These are phyloP conservation scores for Ischnus inquisitorius DNA, from an alignment of 2,888 invertebrate genomes.

Conservation along the genomic window DNA sequence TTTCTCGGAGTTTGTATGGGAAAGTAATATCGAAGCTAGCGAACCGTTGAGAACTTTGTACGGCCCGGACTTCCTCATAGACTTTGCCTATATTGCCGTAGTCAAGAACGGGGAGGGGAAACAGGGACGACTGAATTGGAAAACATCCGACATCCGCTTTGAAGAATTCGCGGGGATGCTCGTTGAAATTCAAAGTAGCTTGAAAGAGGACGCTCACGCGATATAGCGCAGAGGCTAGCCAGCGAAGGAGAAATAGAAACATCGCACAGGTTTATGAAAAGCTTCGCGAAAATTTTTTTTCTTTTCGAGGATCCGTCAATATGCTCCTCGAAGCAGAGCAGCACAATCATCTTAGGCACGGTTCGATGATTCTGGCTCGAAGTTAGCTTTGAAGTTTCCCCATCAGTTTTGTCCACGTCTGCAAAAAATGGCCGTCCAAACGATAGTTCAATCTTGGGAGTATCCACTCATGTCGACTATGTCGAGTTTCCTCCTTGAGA, in stretches of 20 bases:
- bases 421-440: background rate
- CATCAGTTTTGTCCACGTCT: slow-evolving; percentile 6
- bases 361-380: slow-evolving; percentile 42
- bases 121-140: slow-evolving; percentile 41
- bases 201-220: slow-evolving; percentile 26
- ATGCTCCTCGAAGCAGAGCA: slow-evolving; percentile 14
- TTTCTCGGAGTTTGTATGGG: slow-evolving; percentile 13
- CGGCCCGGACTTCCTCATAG: slow-evolving; percentile 28
- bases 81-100: slow-evolving; percentile 42
- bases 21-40: slow-evolving; percentile 63
- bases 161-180: slow-evolving; percentile 65
- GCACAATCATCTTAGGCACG: slow-evolving; percentile 60
- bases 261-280: slow-evolving; percentile 53
- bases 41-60: slow-evolving; percentile 43
- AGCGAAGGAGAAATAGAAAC: slow-evolving; percentile 1
- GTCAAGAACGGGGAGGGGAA: slow-evolving; percentile 17
- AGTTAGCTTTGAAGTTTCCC: slow-evolving; percentile 56
- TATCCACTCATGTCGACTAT: background rate
- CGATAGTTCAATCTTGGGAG: slow-evolving; percentile 38
- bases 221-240: slow-evolving; percentile 8
- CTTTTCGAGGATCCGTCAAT: slow-evolving; percentile 60
- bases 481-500: background rate
- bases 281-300: slow-evolving; percentile 24
- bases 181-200: slow-evolving; percentile 67
- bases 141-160: slow-evolving; percentile 66